A percentile compares a stretch with the other conserved stretches of the same genome.
Conservation (phyloP, 2,113 vertebrate genomes). For the Hirundichthys speculiger region DNA sequence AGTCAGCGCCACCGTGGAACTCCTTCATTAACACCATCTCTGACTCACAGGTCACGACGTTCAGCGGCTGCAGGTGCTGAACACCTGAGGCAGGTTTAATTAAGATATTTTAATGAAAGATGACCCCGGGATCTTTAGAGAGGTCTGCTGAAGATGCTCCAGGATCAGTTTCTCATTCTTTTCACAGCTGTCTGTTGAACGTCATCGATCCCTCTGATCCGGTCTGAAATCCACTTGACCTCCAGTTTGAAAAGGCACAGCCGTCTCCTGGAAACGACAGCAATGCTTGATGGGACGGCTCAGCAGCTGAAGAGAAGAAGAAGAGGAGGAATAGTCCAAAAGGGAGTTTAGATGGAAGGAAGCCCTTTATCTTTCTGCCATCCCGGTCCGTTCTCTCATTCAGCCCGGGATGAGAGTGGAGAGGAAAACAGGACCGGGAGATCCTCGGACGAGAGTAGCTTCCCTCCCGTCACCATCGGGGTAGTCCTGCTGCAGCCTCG, state of each 20-base stretch:
- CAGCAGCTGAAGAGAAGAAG: constrained; percentile 18
- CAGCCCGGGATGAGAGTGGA: background rate
- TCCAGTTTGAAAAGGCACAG: constrained; percentile 28
- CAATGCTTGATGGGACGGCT: background rate
- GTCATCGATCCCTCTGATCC: constrained; percentile 1
- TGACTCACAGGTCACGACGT: constrained; percentile 41
- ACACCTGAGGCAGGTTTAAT: too few species aligned
- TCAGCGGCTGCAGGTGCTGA: background rate
- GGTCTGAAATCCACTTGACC: constrained; percentile 34
- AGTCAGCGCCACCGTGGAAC: too few species aligned
- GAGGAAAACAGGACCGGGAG: constrained; percentile 6
- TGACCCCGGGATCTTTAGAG: too few species aligned
- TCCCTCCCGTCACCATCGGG: constrained; percentile 53
- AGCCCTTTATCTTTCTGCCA: constrained; percentile 10
- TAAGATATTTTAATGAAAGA: too few species aligned
- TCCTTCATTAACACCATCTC: constrained; percentile 41
- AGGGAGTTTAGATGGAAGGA: constrained; percentile 27
- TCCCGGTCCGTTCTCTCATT: background rate
- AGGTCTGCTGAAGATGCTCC: too few species aligned
- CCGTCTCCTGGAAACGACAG: constrained; percentile 2
- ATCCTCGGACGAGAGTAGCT: constrained; percentile 37
- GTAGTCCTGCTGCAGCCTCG: constrained; percentile 52
- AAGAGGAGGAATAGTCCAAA: constrained; percentile 28
- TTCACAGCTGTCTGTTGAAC: too few species aligned
- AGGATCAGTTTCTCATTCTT: too few species aligned